Base-by-base conservation (phyloP, 1,140 invertebrate genomes). In the Euura lappo region DNA sequence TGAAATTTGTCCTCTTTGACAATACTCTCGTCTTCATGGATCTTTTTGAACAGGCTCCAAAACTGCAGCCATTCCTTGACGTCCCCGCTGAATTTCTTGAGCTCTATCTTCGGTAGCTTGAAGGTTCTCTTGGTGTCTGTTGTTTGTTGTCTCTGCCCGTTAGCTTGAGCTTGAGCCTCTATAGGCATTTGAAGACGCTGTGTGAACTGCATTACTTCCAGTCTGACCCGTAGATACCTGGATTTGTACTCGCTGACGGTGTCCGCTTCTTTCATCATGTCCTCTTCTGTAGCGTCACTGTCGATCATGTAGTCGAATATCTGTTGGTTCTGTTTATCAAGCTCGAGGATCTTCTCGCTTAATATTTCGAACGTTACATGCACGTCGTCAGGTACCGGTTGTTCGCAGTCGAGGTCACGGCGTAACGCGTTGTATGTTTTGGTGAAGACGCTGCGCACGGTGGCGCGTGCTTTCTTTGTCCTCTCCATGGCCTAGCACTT, bases 41-140 rank as follows among this genome's bases (percentile, higher is more conserved):
- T n/a, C n/a, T n/a, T n/a, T n/a, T n/a, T n/a, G n/a, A n/a, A n/a
- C n/a, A n/a, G n/a, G n/a, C n/a, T n/a, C n/a, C n/a, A n/a, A n/a
- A n/a, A n/a, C n/a, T n/a, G n/a, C n/a, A n/a, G n/a, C n/a, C n/a
- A n/a, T n/a, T n/a, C n/a, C n/a, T n/a, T 28, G 28, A 1, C 28
- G 28, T 28, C 28, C 28, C 28, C 6, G 75, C 69, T 43, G 28
- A 28, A 28, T 28, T 78, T 78, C 1, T 72, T 72, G 1, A 82
- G 42, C 0, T 80, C 76, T 46, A 84, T 45, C 69, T 79, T 81
- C 44, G 84, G 78, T 69, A 80, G 42, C 72, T 78, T 79, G 43
- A 76, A 75, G 6, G 6, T 11, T 51, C 47, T 51, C 11, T 11
- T 6, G 11, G 6, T 51, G 2, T 51, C 47, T 7, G 11, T 1